These are phyloP conservation scores for Andrena minutula DNA, from an alignment of 2,888 invertebrate genomes.

Conservation along the genomic window DNA sequence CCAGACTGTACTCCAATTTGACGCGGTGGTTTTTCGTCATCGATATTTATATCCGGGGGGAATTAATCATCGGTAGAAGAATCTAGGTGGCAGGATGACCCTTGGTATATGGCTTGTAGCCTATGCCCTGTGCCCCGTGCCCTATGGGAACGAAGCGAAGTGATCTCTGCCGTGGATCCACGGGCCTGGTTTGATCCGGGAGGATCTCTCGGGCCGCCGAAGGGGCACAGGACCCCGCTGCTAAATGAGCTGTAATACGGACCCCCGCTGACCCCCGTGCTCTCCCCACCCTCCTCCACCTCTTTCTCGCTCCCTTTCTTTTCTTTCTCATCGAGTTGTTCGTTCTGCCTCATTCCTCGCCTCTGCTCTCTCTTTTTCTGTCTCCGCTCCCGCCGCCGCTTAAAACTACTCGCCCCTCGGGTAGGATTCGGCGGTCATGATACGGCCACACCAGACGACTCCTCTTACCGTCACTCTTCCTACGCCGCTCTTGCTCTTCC, in stretches of 20 bases:
- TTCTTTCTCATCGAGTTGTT: constrained; percentile 3
- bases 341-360: constrained; percentile 36
- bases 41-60: not conserved
- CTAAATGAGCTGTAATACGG: constrained; percentile 85
- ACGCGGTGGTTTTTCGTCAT: not conserved
- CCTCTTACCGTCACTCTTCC: constrained; percentile 57
- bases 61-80: constrained; percentile 15
- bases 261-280: constrained; percentile 80
- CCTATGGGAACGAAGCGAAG: constrained; percentile 70
- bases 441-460: constrained; percentile 74
- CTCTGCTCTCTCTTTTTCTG: constrained; percentile 47
- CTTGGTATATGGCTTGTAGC: no score
- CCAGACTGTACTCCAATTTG: not conserved
- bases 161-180: constrained; percentile 75
- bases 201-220: constrained; percentile 75
- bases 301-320: constrained; percentile 42
- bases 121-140: not conserved
- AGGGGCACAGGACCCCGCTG: constrained; percentile 83
- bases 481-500: constrained; percentile 36
- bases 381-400: constrained; percentile 36
- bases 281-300: constrained; percentile 34
- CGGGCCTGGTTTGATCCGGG: constrained; percentile 73
- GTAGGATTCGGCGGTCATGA: constrained; percentile 70
- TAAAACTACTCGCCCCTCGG: constrained; percentile 63
- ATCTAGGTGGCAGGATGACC: constrained; percentile 47